Evolutionary conservation across 2,797 vertebrate species (phyloP).

Genomic region (Chaenodraco wilsoni): DNA sequence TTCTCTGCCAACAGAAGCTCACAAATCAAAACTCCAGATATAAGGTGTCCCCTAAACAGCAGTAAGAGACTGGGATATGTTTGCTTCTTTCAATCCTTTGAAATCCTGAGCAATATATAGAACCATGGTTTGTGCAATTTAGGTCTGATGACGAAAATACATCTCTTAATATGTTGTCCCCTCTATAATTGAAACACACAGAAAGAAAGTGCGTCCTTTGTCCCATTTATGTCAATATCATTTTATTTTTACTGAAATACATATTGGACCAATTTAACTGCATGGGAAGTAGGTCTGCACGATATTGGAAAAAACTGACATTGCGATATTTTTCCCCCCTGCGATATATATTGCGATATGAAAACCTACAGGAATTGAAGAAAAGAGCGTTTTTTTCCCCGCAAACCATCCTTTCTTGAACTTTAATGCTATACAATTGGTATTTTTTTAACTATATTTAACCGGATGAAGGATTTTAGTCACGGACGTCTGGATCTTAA

Average conservation of each 20-base stretch:
- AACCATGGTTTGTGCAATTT: conserved; percentile 26
- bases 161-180: conserved; percentile 9
- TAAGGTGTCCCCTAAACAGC: conserved; percentile 17
- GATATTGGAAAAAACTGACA: no score
- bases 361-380: no score
- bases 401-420: no score
- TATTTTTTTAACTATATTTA: no score
- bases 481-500: no score
- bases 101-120: conserved; percentile 32
- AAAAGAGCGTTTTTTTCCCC: no score
- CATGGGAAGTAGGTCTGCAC: no score
- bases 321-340: no score
- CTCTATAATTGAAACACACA: background rate
- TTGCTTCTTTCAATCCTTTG: conserved; percentile 28
- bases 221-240: background rate
- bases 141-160: conserved; percentile 24
- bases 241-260: background rate
- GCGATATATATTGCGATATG: no score
- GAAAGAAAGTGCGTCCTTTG: background rate
- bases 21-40: conserved; percentile 43
- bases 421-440: no score
- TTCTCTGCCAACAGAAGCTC: conserved; percentile 16
- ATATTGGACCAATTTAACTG: background rate
- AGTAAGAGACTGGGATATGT: conserved; percentile 15
- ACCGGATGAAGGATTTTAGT: no score